phyloP scores from a whole-genome alignment of 1,140 invertebrate species.

The Megalonaias nervosa region DNA sequence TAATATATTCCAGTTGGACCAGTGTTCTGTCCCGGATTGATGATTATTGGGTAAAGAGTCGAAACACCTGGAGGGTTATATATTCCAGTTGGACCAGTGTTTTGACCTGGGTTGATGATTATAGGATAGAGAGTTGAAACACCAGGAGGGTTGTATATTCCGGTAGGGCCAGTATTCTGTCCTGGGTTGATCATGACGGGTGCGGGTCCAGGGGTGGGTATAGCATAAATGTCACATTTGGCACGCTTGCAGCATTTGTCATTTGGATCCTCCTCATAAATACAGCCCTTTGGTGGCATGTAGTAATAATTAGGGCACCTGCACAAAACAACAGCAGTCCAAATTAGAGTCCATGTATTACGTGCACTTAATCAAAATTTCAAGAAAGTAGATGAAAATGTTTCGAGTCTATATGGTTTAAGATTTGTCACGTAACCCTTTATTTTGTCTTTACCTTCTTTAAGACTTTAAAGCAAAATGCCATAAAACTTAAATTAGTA shows the following conservation, averaged over 20 bases:
- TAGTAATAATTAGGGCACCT: constrained; percentile 52
- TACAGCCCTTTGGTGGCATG: constrained; percentile 49
- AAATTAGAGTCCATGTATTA: neutral
- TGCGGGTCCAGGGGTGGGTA: constrained; percentile 29
- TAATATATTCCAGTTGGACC: neutral
- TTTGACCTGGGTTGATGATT: constrained; percentile 5
- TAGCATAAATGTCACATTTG: constrained; percentile 37
- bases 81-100: constrained; percentile 17
- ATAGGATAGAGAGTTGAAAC: constrained; percentile 4
- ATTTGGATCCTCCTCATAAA: constrained; percentile 45
- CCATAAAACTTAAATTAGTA: too few relatives aligned
- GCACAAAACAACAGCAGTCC: neutral
- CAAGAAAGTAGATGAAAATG: neutral
- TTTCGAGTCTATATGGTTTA: neutral
- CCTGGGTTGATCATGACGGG: neutral
- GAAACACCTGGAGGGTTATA: constrained; percentile 2
- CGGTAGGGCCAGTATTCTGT: neutral
- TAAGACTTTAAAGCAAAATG: too few relatives aligned
- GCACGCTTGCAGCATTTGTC: constrained; percentile 51
- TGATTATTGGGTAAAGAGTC: constrained; percentile 20
- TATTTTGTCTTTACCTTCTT: too few relatives aligned
- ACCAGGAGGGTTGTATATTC: neutral
- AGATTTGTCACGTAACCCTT: too few relatives aligned
- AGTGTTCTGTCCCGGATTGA: neutral
- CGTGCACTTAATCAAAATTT: neutral